Conservation (phyloP, 2,113 vertebrate genomes). For the Glaucomys volans region DNA sequence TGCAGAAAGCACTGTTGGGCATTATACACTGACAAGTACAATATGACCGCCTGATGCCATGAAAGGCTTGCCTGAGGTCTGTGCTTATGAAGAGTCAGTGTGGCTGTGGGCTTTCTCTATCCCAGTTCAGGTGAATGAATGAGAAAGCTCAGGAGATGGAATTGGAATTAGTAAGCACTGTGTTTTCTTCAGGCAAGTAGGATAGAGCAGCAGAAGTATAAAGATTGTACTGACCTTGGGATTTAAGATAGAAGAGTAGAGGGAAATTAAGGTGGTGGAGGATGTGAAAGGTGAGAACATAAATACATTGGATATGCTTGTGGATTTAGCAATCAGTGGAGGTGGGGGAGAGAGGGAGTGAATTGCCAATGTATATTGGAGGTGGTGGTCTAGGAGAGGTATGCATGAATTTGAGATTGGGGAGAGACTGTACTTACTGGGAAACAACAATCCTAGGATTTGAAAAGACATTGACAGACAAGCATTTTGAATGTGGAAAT, state of each 20-base stretch:
- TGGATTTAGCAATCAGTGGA: background rate
- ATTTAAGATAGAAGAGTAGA: background rate
- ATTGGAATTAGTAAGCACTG: background rate
- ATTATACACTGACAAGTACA: background rate
- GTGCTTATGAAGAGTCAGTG: background rate
- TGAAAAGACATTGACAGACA: background rate
- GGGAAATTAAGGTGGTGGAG: background rate
- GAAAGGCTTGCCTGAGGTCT: background rate
- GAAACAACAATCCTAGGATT: background rate
- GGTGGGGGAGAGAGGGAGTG: background rate
- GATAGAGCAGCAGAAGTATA: background rate
- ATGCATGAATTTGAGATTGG: background rate
- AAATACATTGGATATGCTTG: background rate
- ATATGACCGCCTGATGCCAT: background rate
- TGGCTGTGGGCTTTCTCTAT: background rate
- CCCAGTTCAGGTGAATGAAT: background rate
- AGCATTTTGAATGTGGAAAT: background rate
- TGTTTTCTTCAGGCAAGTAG: background rate
- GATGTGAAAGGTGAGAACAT: background rate
- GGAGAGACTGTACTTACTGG: background rate
- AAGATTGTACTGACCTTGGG: background rate
- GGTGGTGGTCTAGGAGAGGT: background rate
- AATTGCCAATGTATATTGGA: background rate
- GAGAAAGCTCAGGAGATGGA: background rate
- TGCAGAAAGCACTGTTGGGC: background rate